phyloP scores from a whole-genome alignment of 2,888 invertebrate genomes.

The Aleiodes leptofemur region DNA sequence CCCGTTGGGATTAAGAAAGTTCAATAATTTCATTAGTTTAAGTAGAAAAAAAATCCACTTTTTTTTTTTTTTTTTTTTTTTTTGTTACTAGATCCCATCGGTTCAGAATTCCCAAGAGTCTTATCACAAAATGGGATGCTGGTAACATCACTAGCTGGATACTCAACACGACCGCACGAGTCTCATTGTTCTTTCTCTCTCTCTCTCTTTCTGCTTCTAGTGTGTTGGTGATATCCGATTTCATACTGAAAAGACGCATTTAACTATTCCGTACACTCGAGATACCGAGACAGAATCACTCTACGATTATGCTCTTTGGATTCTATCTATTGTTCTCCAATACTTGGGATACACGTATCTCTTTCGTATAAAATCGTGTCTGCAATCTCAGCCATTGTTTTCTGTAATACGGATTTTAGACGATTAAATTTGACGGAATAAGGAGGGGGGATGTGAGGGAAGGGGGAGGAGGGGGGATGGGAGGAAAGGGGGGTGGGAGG shows the following conservation, averaged over 20 bases:
- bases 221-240: constrained; percentile 22
- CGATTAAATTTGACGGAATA: too few relatives aligned
- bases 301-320: constrained; percentile 1
- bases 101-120: constrained; percentile 13
- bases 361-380: too few relatives aligned
- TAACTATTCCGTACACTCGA: background rate
- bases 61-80: too few relatives aligned
- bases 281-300: constrained; percentile 15
- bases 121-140: constrained; percentile 26
- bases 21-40: constrained; percentile 30
- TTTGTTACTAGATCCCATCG: background rate
- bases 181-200: constrained; percentile 24
- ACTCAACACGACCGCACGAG: constrained; percentile 12
- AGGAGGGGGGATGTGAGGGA: too few relatives aligned
- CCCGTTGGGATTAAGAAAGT: background rate
- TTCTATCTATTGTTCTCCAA: constrained; percentile 12
- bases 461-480: too few relatives aligned
- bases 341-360: too few relatives aligned
- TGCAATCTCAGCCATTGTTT: too few relatives aligned
- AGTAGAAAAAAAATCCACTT: background rate
- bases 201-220: too few relatives aligned
- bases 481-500: too few relatives aligned
- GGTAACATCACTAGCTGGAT: background rate
- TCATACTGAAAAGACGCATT: too few relatives aligned
- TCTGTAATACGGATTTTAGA: too few relatives aligned